Evolutionary conservation across 2,113 vertebrate genomes (phyloP).

Genomic region (Cheilinus undulatus): DNA sequence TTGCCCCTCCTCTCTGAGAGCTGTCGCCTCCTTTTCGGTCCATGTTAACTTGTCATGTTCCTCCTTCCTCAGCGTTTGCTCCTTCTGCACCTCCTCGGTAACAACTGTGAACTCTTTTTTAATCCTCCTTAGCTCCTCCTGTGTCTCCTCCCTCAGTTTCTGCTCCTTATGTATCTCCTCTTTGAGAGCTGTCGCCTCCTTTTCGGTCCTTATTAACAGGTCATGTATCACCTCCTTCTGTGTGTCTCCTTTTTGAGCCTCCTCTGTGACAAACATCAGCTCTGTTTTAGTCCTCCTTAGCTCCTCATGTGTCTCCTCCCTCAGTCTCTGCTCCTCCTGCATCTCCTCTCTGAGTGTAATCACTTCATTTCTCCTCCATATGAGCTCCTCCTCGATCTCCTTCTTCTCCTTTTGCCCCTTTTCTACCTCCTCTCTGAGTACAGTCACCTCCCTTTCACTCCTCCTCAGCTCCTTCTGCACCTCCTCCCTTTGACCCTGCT

Average conservation of each 20-base stretch:
- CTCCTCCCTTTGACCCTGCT: not conserved
- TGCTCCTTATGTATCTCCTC: constrained; percentile 19
- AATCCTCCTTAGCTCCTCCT: constrained; percentile 11
- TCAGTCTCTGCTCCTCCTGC: constrained; percentile 39
- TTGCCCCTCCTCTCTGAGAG: constrained; percentile 25
- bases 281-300: constrained; percentile 12
- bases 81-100: constrained; percentile 30
- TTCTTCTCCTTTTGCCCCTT: constrained; percentile 18
- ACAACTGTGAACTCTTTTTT: constrained; percentile 12
- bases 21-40: not conserved
- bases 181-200: not conserved
- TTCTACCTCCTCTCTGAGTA: constrained; percentile 12
- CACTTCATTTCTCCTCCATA: constrained; percentile 15
- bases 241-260: not conserved
- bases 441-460: not conserved
- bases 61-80: constrained; percentile 33
- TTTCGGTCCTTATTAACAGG: not conserved
- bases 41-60: constrained; percentile 11
- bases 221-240: not conserved
- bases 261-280: constrained; percentile 22
- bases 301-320: constrained; percentile 13
- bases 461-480: not conserved
- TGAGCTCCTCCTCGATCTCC: constrained; percentile 27
- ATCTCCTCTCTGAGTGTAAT: not conserved
- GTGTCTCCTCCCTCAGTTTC: constrained; percentile 11